A percentile compares a stretch with the other conserved stretches of the same genome.
Conservation (phyloP, 23 tunicate species). For the Styela clava region DNA sequence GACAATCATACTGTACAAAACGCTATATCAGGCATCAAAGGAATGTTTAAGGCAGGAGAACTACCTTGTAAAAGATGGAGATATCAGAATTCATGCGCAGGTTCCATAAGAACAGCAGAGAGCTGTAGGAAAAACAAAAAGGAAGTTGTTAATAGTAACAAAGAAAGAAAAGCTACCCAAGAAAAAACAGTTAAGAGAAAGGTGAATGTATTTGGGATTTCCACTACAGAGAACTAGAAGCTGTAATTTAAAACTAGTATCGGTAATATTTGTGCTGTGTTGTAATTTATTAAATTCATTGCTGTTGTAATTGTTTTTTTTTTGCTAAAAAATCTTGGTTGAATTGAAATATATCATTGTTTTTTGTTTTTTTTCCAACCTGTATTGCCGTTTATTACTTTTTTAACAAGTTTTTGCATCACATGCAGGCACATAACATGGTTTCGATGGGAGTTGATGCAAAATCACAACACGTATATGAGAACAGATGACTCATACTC, state of each 20-base stretch:
- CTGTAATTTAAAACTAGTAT: not conserved
- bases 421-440: conserved; percentile 31
- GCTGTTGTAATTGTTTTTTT: too few species aligned
- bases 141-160: not conserved
- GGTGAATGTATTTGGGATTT: not conserved
- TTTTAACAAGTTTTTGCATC: not conserved
- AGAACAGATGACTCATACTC: not conserved
- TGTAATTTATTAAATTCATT: too few species aligned
- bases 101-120: not conserved
- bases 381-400: too few species aligned
- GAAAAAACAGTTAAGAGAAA: conserved; percentile 1
- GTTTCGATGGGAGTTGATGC: conserved; percentile 9
- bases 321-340: too few species aligned
- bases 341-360: not conserved
- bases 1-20: not conserved
- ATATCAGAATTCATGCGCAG: conserved; percentile 17
- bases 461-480: not conserved
- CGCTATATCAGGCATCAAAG: conserved; percentile 12
- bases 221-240: not conserved
- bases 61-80: conserved; percentile 51
- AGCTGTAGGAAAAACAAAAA: not conserved
- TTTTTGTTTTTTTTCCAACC: too few species aligned
- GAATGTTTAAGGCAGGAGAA: conserved; percentile 43
- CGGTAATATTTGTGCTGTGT: not conserved
- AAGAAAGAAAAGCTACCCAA: not conserved